These are phyloP conservation scores for Hoplias malabaricus DNA, from an alignment of 2,113 vertebrate species.

Conservation along the genomic window DNA sequence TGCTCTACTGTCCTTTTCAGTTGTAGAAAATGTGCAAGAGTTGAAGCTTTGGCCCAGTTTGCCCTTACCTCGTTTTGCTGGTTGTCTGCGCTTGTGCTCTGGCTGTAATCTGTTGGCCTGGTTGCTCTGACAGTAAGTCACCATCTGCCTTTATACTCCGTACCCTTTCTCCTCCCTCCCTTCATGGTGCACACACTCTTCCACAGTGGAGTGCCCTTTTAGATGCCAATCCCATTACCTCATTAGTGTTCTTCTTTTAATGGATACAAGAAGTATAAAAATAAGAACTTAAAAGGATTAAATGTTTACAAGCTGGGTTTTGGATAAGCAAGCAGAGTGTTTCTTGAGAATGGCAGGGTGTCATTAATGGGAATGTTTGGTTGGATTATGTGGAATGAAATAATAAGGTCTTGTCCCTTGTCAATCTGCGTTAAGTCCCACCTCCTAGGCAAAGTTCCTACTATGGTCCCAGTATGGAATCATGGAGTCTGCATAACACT, in stretches of 20 bases:
- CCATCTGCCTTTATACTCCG: conserved; percentile 62
- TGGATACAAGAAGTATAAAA: conserved; percentile 56
- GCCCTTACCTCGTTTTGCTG: conserved; percentile 43
- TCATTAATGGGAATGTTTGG: neutral
- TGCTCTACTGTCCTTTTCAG: neutral
- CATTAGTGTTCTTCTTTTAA: conserved; percentile 60
- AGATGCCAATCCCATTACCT: conserved; percentile 66
- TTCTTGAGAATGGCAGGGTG: neutral
- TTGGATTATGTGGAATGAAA: conserved; percentile 11
- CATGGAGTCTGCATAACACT: conserved; percentile 19
- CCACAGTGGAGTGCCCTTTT: conserved; percentile 47
- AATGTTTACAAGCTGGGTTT: neutral
- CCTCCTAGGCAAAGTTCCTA: neutral
- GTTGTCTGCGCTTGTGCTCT: conserved; percentile 26
- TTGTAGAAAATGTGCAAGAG: neutral
- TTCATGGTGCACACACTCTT: conserved; percentile 50
- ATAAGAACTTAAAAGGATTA: conserved; percentile 55
- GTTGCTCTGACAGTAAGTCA: conserved; percentile 24
- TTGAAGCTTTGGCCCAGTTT: neutral
- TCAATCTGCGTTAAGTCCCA: neutral
- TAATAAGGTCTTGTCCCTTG: neutral
- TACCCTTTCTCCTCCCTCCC: conserved; percentile 53
- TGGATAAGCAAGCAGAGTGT: neutral
- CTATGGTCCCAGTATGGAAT: neutral
- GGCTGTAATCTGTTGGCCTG: conserved; percentile 51